Conservation (phyloP, 2,888 invertebrate species). For the Macaria liturata region DNA sequence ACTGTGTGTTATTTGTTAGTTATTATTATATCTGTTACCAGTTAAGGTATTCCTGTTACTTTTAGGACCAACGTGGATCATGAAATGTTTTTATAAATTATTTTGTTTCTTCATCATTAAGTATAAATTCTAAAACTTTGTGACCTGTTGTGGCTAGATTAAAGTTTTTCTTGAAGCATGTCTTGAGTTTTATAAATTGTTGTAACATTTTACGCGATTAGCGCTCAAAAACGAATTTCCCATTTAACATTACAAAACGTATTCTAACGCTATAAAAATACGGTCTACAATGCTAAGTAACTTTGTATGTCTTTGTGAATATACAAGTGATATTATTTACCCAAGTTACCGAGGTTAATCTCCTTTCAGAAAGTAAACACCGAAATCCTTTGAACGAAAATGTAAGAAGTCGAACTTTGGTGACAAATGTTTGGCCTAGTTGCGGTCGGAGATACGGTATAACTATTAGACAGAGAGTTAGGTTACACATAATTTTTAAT, state of each 20-base stretch:
- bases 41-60: too few relatives aligned
- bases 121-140: too few relatives aligned
- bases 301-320: constrained; percentile 25
- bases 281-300: constrained; percentile 11
- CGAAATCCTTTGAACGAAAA: constrained; percentile 32
- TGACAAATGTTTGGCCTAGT: constrained; percentile 37
- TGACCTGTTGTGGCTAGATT: neutral
- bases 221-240: neutral
- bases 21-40: too few relatives aligned
- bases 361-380: constrained; percentile 36
- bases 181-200: neutral
- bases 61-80: too few relatives aligned
- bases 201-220: constrained; percentile 2
- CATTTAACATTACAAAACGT: constrained; percentile 2
- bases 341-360: constrained; percentile 36
- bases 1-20: too few relatives aligned
- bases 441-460: constrained; percentile 22
- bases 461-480: constrained; percentile 19
- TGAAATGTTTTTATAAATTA: too few relatives aligned
- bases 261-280: constrained; percentile 7
- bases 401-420: constrained; percentile 35
- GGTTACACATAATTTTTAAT: neutral
- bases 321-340: constrained; percentile 35
- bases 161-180: too few relatives aligned
- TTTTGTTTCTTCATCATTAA: too few relatives aligned